A percentile compares a stretch with the other conserved stretches of the same genome.
These are phyloP conservation scores for Parazoanthus atlanticus DNA, from an alignment of 92 coral and sea anemone genomes.

Conservation along the genomic window DNA sequence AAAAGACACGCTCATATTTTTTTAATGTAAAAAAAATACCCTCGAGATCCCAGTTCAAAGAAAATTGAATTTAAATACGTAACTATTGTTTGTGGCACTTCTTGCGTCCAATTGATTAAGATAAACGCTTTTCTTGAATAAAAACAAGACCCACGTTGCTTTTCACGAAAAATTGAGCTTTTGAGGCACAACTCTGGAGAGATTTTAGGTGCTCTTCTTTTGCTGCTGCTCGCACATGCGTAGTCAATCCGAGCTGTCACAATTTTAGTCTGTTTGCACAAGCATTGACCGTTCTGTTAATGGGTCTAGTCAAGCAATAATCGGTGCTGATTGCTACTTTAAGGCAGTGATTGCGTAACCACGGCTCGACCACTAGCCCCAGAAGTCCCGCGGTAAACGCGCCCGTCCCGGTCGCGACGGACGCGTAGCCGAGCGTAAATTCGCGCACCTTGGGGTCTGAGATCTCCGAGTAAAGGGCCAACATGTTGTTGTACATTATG, in stretches of 20 bases:
- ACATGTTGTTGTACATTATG: slow-evolving; percentile 81
- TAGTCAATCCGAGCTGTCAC: slow-evolving; percentile 9
- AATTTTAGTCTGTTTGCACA: slow-evolving; percentile 29
- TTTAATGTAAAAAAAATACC: too few relatives aligned
- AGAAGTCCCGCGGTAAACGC: slow-evolving; percentile 82
- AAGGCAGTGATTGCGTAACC: slow-evolving; percentile 84
- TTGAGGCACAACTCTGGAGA: not conserved
- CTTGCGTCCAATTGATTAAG: not conserved
- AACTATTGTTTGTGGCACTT: too few relatives aligned
- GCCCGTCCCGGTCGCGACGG: slow-evolving; percentile 89
- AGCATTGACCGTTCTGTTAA: slow-evolving; percentile 40
- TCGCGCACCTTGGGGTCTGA: slow-evolving; percentile 70
- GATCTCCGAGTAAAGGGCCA: slow-evolving; percentile 71
- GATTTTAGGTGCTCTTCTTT: not conserved
- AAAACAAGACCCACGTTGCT: not conserved
- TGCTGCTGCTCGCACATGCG: not conserved
- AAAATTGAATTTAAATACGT: too few relatives aligned
- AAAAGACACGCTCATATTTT: too few relatives aligned
- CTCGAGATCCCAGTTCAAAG: too few relatives aligned
- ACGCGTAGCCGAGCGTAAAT: slow-evolving; percentile 86
- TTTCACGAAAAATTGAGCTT: not conserved
- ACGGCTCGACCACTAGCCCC: slow-evolving; percentile 80
- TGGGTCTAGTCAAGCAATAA: slow-evolving; percentile 76
- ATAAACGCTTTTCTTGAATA: not conserved
- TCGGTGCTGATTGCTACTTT: slow-evolving; percentile 58